A percentile compares a stretch with the other conserved stretches of the same genome.
These are phyloP conservation scores for Gallinago solitaria DNA, from an alignment of 2,797 vertebrate genomes.

Conservation along the genomic window DNA sequence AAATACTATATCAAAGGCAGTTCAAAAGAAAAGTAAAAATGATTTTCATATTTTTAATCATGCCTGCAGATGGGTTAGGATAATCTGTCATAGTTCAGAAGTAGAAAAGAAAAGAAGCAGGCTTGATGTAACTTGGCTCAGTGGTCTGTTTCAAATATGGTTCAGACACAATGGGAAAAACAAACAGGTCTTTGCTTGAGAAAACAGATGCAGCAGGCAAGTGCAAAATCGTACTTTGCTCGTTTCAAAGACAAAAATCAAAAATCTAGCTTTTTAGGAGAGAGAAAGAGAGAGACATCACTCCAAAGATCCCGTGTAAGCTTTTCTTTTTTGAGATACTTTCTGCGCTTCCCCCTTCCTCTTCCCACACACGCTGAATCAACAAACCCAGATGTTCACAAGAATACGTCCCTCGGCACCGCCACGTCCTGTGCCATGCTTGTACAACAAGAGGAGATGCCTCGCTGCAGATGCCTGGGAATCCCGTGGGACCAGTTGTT, in stretches of 20 bases:
- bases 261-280: background rate
- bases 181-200: conserved; percentile 59
- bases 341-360: background rate
- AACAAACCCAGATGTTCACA: conserved; percentile 31
- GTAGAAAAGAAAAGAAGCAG: conserved; percentile 45
- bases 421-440: background rate
- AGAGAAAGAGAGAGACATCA: background rate
- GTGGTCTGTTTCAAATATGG: conserved; percentile 47
- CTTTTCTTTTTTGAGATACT: background rate
- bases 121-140: conserved; percentile 43
- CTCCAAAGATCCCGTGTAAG: background rate
- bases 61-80: conserved; percentile 30
- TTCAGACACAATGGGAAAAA: conserved; percentile 46
- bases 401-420: accelerated
- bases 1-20: conserved; percentile 55
- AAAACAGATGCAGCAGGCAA: conserved; percentile 55
- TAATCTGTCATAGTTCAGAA: conserved; percentile 49
- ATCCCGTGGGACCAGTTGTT: background rate
- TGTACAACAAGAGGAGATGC: background rate
- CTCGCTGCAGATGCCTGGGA: background rate
- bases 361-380: background rate
- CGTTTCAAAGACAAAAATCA: background rate
- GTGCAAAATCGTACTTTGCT: conserved; percentile 27
- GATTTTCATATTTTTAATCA: conserved; percentile 59
- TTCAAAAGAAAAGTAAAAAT: conserved; percentile 62